phyloP scores from a whole-genome alignment of 2,888 invertebrate genomes.

The Eilema depressum region DNA sequence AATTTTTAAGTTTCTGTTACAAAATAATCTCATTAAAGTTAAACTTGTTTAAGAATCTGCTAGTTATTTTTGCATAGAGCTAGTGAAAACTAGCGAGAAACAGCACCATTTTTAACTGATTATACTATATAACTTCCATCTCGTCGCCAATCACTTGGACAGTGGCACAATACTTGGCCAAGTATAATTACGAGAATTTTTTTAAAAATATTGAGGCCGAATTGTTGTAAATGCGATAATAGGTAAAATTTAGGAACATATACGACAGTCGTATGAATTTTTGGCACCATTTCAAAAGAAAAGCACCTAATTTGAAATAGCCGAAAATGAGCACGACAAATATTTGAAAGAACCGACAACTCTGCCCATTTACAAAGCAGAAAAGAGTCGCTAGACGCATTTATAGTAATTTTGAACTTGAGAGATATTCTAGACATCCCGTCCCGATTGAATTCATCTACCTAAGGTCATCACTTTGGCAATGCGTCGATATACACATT shows the following conservation, averaged over 20 bases:
- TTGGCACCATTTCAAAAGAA: constrained; percentile 27
- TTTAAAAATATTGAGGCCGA: constrained; percentile 52
- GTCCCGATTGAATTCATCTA: background rate
- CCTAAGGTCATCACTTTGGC: background rate
- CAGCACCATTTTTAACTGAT: background rate
- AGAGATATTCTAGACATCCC: constrained; percentile 16
- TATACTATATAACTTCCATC: constrained; percentile 20
- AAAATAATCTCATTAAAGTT: background rate
- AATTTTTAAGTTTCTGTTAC: no score
- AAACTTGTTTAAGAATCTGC: background rate
- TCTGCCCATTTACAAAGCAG: background rate
- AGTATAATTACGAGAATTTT: constrained; percentile 25
- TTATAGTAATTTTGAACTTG: constrained; percentile 23
- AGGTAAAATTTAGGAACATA: constrained; percentile 55
- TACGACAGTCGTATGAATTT: constrained; percentile 34
- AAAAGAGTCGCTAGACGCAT: background rate
- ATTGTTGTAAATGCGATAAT: constrained; percentile 27
- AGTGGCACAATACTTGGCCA: constrained; percentile 54
- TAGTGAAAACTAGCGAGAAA: background rate
- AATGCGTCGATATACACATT: background rate
- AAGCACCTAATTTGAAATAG: constrained; percentile 46
- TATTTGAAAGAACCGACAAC: background rate
- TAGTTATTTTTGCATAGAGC: background rate
- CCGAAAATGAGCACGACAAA: constrained; percentile 16
- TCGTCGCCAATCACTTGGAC: constrained; percentile 19